A percentile compares a stretch with the other conserved stretches of the same genome.
Conservation (phyloP, 2,113 vertebrate genomes). For the Tenrec ecaudatus region DNA sequence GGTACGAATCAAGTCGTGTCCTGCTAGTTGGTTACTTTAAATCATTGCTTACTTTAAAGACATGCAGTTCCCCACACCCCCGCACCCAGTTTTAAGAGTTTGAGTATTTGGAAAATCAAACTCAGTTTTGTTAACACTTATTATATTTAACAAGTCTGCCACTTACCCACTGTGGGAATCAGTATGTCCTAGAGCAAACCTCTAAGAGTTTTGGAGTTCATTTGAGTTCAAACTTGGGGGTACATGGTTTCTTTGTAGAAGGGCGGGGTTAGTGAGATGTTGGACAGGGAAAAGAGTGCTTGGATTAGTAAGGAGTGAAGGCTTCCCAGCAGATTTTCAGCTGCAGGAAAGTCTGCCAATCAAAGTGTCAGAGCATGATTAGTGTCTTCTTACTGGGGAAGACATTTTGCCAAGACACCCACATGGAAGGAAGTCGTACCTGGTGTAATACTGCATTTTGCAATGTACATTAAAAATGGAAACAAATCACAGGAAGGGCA, state of each 20-base stretch:
- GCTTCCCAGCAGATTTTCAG: background rate
- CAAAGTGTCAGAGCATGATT: background rate
- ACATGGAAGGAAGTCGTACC: background rate
- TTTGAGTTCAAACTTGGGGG: slow-evolving; percentile 1
- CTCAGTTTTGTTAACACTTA: slow-evolving; percentile 23
- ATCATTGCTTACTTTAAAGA: slow-evolving; percentile 57
- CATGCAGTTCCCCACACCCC: background rate
- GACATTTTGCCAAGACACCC: slow-evolving; percentile 23
- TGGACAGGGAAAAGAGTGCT: slow-evolving; percentile 9
- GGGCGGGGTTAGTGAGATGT: background rate
- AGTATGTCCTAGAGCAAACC: background rate
- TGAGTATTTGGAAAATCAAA: slow-evolving; percentile 34
- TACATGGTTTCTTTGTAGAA: background rate
- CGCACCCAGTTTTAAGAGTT: background rate
- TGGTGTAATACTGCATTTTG: background rate
- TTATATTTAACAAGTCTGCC: background rate
- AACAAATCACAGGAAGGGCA: slow-evolving; percentile 28
- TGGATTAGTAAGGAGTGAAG: background rate
- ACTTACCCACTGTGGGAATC: background rate
- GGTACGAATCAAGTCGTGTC: slow-evolving; percentile 20
- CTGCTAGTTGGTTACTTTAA: background rate
- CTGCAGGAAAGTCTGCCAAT: background rate
- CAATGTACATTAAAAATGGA: slow-evolving; percentile 3
- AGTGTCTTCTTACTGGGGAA: background rate
- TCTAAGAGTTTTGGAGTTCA: background rate